Evolutionary conservation across 2,888 invertebrate species (phyloP), one percentile per base, ranked within the genome.

Genomic region (Caenorhabditis uteleia): DNA sequence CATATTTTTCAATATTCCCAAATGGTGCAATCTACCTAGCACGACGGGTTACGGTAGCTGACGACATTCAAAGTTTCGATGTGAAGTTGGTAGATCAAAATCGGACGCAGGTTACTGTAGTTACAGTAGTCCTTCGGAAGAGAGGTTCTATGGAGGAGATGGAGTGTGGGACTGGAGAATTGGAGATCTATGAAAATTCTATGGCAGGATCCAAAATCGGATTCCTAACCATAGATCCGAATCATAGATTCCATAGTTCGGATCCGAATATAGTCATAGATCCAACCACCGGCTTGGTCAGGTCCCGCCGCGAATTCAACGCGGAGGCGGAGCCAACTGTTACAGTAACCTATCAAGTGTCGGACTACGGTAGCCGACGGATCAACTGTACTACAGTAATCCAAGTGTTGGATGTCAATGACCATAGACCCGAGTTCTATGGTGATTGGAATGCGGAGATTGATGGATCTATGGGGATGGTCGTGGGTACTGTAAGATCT

Each of bases 331-430:
- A n/a, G n/a, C n/a, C n/a, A n/a, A n/a, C n/a, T n/a, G n/a, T n/a
- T n/a, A n/a, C n/a, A n/a, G n/a, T n/a, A n/a, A n/a, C n/a, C n/a
- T n/a, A n/a, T n/a, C n/a, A n/a, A n/a, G n/a, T n/a, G n/a, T n/a
- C n/a, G n/a, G n/a, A n/a, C n/a, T n/a, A n/a, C n/a, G n/a, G n/a
- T n/a, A n/a, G n/a, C n/a, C n/a, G n/a, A n/a, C n/a, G n/a, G n/a
- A n/a, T n/a, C n/a, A n/a, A n/a, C n/a, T n/a, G n/a, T n/a, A n/a
- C n/a, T n/a, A n/a, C n/a, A n/a, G n/a, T n/a, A n/a, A n/a, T n/a
- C 31, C 1, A 27, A 20, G 43, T 69, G 1, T 51, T 59, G 7
- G 69, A 69, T 40, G 44, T 58, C 34, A 69, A 69, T 45, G 66
- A 69, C 20, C 57, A 66, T 21, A n/a, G 43, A 18, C 65, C 66